Evolutionary conservation across 2,797 vertebrate species (phyloP).

Genomic region (Rhincodon typus): DNA sequence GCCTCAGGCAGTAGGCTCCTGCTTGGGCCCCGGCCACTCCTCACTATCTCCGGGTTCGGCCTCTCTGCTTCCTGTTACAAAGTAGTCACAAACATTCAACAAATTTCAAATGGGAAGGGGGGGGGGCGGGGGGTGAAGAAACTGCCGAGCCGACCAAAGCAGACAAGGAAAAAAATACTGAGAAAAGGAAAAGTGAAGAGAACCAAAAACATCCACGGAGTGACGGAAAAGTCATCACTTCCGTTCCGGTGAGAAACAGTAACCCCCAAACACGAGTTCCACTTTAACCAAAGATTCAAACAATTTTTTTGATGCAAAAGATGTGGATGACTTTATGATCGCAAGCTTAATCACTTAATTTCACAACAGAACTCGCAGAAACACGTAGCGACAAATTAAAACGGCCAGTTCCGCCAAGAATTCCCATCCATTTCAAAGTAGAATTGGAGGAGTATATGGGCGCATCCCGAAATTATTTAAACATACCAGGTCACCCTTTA

Average conservation of each 20-base stretch:
- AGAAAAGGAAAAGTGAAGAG: constrained; percentile 22
- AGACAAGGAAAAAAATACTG: neutral
- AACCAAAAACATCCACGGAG: constrained; percentile 31
- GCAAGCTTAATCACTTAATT: neutral
- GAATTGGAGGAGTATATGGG: neutral
- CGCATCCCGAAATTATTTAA: neutral
- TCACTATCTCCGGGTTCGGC: constrained; percentile 21
- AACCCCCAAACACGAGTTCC: constrained; percentile 14
- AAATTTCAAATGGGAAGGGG: neutral
- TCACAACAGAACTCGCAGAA: neutral
- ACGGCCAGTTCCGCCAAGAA: neutral
- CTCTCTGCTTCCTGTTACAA: constrained; percentile 5
- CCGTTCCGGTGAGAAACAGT: constrained; percentile 32
- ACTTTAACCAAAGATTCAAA: neutral
- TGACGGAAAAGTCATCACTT: constrained; percentile 31
- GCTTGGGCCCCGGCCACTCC: constrained; percentile 20
- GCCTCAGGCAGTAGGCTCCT: constrained; percentile 35
- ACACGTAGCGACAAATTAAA: neutral
- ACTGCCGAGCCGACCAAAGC: neutral
- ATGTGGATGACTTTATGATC: no score
- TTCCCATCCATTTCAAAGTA: neutral
- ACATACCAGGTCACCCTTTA: neutral
- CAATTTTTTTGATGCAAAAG: neutral
- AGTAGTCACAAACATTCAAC: neutral
- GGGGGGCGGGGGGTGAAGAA: neutral